phyloP scores from a whole-genome alignment of 1,140 invertebrate species.

The Aphelenchoides besseyi region DNA sequence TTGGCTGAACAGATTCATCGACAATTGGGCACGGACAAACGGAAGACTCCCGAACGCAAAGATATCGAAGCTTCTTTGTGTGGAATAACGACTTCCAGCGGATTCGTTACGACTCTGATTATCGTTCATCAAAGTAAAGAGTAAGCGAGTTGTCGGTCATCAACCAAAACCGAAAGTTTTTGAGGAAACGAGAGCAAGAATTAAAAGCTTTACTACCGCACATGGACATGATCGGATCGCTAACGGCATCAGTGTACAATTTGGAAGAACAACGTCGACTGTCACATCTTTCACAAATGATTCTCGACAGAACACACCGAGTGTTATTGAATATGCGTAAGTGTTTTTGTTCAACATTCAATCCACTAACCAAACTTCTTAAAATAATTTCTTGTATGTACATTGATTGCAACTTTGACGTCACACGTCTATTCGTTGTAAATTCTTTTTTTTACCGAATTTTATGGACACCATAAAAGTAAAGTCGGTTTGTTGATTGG shows the following conservation, averaged over 20 bases:
- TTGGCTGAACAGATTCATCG: conserved; percentile 2
- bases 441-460: too few relatives aligned
- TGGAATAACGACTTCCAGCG: conserved; percentile 34
- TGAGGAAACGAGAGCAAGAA: conserved; percentile 35
- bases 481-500: too few relatives aligned
- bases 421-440: too few relatives aligned
- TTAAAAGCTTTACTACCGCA: conserved; percentile 41
- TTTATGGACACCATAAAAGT: too few relatives aligned
- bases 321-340: conserved; percentile 55
- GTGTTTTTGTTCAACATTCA: too few relatives aligned
- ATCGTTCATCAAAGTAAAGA: conserved; percentile 35
- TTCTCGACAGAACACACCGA: conserved; percentile 54
- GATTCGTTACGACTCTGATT: conserved; percentile 39
- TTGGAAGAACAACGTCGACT: conserved; percentile 52
- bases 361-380: too few relatives aligned
- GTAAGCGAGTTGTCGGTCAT: conserved; percentile 10
- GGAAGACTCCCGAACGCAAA: not conserved
- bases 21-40: not conserved
- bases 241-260: conserved; percentile 54
- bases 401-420: too few relatives aligned
- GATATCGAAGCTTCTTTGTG: conserved; percentile 2
- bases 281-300: conserved; percentile 54
- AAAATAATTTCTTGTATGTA: too few relatives aligned
- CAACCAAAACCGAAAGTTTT: not conserved
- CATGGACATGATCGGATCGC: conserved; percentile 47